phyloP scores from a whole-genome alignment of 2,113 vertebrate genomes.

The Podarcis cretensis region DNA sequence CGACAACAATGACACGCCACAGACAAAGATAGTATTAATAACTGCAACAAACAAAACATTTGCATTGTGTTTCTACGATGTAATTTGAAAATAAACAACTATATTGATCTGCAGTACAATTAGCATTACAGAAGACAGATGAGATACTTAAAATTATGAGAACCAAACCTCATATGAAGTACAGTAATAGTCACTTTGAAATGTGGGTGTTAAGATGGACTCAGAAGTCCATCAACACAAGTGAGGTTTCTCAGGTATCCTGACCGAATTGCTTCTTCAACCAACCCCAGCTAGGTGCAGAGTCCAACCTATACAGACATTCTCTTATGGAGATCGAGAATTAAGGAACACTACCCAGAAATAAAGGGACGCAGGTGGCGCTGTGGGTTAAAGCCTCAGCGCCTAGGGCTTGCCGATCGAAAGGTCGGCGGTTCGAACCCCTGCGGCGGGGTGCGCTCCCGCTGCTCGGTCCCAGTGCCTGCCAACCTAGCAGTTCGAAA shows the following conservation, averaged over 20 bases:
- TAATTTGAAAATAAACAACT: not conserved
- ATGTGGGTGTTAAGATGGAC: not conserved
- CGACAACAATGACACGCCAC: not conserved
- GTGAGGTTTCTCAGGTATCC: not conserved
- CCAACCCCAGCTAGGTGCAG: too few species aligned
- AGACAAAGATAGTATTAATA: not conserved
- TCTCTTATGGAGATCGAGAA: constrained; percentile 10
- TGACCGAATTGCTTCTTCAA: too few species aligned
- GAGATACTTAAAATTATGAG: not conserved
- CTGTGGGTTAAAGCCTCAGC: too few species aligned
- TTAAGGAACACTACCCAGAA: constrained; percentile 9
- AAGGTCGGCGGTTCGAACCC: too few species aligned
- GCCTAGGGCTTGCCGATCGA: too few species aligned
- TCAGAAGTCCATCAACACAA: not conserved
- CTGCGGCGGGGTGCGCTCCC: too few species aligned
- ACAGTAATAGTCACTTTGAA: not conserved
- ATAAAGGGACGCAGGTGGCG: too few species aligned
- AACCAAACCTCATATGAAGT: not conserved
- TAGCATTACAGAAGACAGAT: not conserved
- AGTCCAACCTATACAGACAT: not conserved
- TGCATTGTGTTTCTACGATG: too few species aligned
- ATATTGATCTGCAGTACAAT: not conserved
- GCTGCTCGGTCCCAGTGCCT: too few species aligned
- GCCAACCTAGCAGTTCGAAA: too few species aligned
- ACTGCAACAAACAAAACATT: not conserved